A percentile compares a stretch with the other conserved stretches of the same genome.
Conservation (phyloP, 2,113 vertebrate genomes). For the Dromiciops gliroides region DNA sequence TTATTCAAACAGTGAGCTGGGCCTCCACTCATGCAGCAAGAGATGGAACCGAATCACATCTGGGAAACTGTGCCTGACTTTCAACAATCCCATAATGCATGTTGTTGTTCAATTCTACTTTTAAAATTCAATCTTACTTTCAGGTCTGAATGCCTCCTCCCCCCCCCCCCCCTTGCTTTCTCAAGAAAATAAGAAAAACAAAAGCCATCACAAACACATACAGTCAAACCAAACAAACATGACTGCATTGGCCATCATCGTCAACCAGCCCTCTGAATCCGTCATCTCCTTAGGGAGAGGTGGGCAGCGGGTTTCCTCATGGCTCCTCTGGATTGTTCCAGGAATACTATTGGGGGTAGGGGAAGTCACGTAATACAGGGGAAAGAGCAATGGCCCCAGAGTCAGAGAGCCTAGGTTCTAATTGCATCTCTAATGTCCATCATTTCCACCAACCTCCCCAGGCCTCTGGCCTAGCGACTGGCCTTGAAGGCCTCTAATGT, state of each 20-base stretch:
- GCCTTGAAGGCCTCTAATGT: background rate
- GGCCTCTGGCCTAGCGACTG: background rate
- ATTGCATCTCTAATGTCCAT: background rate
- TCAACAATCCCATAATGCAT: background rate
- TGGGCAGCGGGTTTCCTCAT: background rate
- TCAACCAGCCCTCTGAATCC: background rate
- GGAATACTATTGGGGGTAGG: background rate
- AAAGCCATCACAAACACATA: background rate
- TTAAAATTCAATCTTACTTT: background rate
- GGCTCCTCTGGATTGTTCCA: background rate
- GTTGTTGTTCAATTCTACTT: background rate
- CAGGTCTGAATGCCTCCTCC: background rate
- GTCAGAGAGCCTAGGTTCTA: background rate
- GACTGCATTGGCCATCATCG: background rate
- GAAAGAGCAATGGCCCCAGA: background rate
- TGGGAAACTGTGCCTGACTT: background rate
- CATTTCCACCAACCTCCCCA: background rate
- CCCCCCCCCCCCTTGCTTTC: background rate
- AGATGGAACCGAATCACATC: background rate
- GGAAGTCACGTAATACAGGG: background rate
- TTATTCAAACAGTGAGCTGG: background rate
- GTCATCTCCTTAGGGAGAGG: background rate
- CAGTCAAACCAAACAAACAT: background rate
- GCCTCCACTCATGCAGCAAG: background rate
- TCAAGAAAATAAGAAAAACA: background rate